Percentiles rank a stretch among this genome's conserved stretches.
Evolutionary conservation across 1,140 invertebrate species (phyloP).

Genomic region (Saccostrea cuccullata): DNA sequence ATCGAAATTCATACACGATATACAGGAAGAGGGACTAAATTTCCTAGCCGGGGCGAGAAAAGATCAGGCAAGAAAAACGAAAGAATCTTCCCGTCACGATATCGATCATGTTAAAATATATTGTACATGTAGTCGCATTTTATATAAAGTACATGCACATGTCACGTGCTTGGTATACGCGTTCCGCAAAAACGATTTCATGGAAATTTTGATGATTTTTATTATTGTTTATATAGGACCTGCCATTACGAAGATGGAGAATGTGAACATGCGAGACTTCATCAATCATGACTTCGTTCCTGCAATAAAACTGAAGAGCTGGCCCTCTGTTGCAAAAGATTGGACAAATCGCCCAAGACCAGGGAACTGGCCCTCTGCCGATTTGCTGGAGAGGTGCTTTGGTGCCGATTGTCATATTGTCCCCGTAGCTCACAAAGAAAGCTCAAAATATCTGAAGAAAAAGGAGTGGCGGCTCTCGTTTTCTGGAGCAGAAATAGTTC

Average conservation of each 20-base stretch:
- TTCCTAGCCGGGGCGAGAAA: neutral
- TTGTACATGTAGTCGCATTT: no score
- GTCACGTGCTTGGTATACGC: no score
- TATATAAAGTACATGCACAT: no score
- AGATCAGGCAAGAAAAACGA: neutral
- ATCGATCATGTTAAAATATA: no score
- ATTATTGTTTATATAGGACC: neutral
- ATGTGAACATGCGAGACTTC: neutral
- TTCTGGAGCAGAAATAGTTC: slow-evolving; percentile 4
- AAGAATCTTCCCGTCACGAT: no score
- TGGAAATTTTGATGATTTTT: neutral
- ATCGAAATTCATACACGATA: neutral
- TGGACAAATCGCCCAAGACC: neutral
- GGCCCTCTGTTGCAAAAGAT: neutral
- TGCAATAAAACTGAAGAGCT: neutral
- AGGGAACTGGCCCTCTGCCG: neutral
- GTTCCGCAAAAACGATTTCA: neutral
- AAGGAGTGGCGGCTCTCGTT: neutral
- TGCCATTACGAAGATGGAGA: neutral
- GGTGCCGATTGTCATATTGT: neutral
- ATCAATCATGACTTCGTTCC: neutral
- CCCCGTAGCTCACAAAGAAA: neutral
- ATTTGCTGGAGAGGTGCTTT: neutral
- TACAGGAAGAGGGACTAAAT: neutral
- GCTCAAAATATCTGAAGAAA: neutral